phyloP scores from a whole-genome alignment of 2,888 invertebrate species.

The Harpagoxenus sublaevis region DNA sequence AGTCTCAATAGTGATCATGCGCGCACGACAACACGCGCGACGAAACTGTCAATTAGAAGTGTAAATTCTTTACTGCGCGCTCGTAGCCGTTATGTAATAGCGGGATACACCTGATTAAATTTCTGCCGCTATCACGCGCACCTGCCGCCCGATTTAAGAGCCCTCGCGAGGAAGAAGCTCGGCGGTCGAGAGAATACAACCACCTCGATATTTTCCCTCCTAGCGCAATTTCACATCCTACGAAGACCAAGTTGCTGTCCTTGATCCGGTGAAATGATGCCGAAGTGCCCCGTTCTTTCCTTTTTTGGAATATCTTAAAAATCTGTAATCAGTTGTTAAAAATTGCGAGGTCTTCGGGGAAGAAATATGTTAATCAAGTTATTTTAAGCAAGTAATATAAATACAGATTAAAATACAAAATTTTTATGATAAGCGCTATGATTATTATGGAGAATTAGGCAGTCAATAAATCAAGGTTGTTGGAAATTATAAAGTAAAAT shows the following conservation, averaged over 20 bases:
- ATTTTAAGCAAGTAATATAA: conserved; percentile 9
- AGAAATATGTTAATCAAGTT: conserved; percentile 26
- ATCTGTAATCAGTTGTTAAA: conserved; percentile 35
- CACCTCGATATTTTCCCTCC: conserved; percentile 44
- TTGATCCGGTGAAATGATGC: conserved; percentile 34
- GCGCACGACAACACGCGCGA: not conserved
- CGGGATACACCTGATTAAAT: conserved; percentile 66
- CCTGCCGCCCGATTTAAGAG: conserved; percentile 59
- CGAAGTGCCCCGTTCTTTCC: conserved; percentile 8
- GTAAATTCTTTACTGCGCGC: conserved; percentile 55
- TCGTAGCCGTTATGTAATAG: conserved; percentile 53
- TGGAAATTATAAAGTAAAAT: not conserved
- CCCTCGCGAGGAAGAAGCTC: conserved; percentile 49
- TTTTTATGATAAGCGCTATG: not conserved
- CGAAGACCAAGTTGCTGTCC: conserved; percentile 37
- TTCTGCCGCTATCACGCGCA: conserved; percentile 62
- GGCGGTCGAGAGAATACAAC: conserved; percentile 46
- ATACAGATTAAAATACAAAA: not conserved
- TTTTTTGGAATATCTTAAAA: conserved; percentile 46
- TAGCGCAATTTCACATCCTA: conserved; percentile 48
- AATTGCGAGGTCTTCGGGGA: not conserved
- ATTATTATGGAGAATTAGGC: not conserved
- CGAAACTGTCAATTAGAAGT: conserved; percentile 56
- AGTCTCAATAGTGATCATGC: not conserved
- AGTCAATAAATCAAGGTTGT: not conserved